phyloP scores from a whole-genome alignment of 2,113 vertebrate species.

The Monopterus albus region DNA sequence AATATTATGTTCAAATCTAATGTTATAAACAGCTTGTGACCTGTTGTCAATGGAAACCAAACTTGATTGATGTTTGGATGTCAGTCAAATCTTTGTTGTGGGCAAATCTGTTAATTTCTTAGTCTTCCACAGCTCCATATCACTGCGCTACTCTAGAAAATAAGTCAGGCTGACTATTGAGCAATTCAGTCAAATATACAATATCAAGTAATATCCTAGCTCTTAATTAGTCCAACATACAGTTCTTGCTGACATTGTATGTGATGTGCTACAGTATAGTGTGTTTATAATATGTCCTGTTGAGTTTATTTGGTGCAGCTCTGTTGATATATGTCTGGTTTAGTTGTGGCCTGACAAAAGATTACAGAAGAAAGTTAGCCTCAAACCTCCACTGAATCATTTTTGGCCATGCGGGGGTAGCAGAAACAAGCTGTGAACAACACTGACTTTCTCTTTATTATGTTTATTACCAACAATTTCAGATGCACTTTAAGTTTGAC shows the following conservation, averaged over 20 bases:
- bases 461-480: too few species aligned
- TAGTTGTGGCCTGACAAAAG: too few species aligned
- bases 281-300: background rate
- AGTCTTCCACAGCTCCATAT: background rate
- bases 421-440: too few species aligned
- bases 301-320: background rate
- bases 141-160: background rate
- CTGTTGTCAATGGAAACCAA: background rate
- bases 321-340: background rate
- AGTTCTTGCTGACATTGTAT: background rate
- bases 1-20: background rate
- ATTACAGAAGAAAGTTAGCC: too few species aligned
- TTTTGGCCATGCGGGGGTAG: too few species aligned
- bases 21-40: background rate
- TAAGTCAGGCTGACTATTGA: background rate
- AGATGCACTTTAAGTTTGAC: too few species aligned
- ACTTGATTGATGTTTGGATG: background rate
- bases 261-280: background rate
- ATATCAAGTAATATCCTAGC: background rate
- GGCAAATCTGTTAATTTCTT: too few species aligned
- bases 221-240: background rate
- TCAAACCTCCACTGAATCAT: background rate
- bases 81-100: background rate
- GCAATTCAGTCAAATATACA: background rate
- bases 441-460: too few species aligned